phyloP scores from a whole-genome alignment of 2,797 vertebrate genomes.

The Limosa lapponica region DNA sequence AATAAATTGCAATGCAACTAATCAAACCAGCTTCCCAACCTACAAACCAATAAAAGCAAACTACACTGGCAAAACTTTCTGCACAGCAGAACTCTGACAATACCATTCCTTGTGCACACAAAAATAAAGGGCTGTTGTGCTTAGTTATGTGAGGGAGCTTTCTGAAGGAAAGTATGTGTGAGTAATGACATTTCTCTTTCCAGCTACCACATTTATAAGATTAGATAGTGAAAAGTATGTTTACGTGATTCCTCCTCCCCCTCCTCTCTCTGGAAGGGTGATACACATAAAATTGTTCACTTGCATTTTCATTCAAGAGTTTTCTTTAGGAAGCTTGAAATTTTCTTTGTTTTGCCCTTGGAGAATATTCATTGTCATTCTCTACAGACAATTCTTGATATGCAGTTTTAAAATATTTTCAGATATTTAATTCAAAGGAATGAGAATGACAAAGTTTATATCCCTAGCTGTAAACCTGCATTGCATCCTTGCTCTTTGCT shows the following conservation, averaged over 20 bases:
- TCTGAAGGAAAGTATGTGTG: not conserved
- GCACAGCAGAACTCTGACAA: not conserved
- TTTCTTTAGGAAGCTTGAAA: not conserved
- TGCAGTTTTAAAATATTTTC: not conserved
- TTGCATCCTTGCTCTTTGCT: not conserved
- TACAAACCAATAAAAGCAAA: constrained; percentile 1
- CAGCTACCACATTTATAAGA: not conserved
- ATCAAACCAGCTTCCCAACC: constrained; percentile 1
- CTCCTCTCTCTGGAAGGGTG: not conserved
- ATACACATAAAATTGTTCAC: not conserved
- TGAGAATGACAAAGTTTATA: not conserved
- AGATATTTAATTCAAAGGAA: not conserved
- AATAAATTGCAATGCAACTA: not conserved
- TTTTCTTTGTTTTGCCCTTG: not conserved
- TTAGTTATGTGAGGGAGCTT: not conserved
- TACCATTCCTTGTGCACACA: not conserved
- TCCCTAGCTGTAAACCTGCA: not conserved
- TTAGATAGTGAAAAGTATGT: not conserved
- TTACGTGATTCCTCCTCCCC: not conserved
- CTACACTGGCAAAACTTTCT: not conserved
- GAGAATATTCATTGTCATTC: not conserved
- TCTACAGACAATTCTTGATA: not conserved
- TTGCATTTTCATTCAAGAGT: not conserved
- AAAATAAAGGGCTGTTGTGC: not conserved
- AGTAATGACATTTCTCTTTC: not conserved